Base-by-base conservation (phyloP, 2,113 vertebrate species). In the Alligator mississippiensis region DNA sequence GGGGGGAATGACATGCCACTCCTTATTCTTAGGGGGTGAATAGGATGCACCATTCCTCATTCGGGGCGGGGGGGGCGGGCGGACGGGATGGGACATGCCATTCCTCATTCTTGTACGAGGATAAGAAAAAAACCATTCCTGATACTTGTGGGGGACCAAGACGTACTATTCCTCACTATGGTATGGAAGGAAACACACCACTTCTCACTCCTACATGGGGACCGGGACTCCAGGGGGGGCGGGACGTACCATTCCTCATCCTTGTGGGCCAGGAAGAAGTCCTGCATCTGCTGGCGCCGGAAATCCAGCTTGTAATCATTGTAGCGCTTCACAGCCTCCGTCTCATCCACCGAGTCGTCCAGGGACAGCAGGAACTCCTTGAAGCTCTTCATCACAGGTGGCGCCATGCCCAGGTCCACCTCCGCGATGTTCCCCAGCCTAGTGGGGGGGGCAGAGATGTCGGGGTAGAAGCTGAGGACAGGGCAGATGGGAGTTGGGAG, bases 301-400 rank as follows among this genome's bases (percentile, higher is more conserved):
- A 99, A 99, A 88, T 99, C 99, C 11, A 99, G 96, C 97, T 99
- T 99, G 93, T 99, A 99, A 89, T 99, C 99, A 34, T 99, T 99
- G 94, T 99, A 99, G 60, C 98, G 99, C 87, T 99, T 99, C 4
- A 99, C 99, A 0, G 99, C 99, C 96, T 99, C 99, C 0, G 99
- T 99, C 97, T 99, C 99, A 5, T 99, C 99, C 93, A 99, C 99
- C 1, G 99, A 98, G 95, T 99, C 99, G 6, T 99, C 99, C 96
- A 99, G 70, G 1, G 99, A 99, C 34, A 99, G 94, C 59, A 99
- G 98, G 92, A 99, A 99, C 95, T 99, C 99, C 91, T 99, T 99
- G 92, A 99, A 99, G 74, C 90, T 99, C 97, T 99, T 99, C 99
- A 99, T 99, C 83, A 99, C 98, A 0, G 98, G 98, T 4, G 98